A percentile compares a stretch with the other conserved stretches of the same genome.
Evolutionary conservation across 2,113 vertebrate genomes (phyloP).

Genomic region (Sphaerodactylus townsendi): DNA sequence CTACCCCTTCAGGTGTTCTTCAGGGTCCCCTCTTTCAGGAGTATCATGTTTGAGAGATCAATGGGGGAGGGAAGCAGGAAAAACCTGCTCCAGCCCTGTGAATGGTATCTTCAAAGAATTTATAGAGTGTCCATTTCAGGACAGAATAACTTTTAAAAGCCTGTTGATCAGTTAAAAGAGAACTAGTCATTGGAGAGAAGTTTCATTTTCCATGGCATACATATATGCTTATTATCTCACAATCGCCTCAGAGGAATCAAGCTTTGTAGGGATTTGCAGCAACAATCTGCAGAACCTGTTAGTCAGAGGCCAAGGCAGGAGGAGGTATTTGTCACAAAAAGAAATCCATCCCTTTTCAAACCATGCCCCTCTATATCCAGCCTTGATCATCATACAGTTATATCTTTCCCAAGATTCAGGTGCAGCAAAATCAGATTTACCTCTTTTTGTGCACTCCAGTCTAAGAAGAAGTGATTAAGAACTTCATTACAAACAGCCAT

Average conservation of each 20-base stretch:
- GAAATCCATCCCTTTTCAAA: not conserved
- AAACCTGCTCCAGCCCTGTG: too few species aligned
- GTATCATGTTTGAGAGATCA: too few species aligned
- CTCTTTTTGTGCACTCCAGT: not conserved
- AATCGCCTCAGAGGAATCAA: not conserved
- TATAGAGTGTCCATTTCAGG: not conserved
- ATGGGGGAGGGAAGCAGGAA: too few species aligned
- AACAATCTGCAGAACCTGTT: not conserved
- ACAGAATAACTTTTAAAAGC: not conserved
- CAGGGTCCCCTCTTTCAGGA: too few species aligned
- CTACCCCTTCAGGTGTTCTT: too few species aligned
- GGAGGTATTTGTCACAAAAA: not conserved
- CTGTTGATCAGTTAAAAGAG: not conserved
- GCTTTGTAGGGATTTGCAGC: not conserved
- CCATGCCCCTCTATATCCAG: not conserved
- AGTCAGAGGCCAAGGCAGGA: not conserved
- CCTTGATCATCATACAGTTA: not conserved
- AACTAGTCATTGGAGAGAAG: not conserved
- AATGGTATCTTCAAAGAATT: too few species aligned
- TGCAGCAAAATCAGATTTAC: not conserved
- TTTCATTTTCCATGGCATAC: not conserved
- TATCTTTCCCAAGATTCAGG: not conserved
- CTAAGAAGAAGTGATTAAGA: slow-evolving; percentile 18
- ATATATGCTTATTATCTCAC: not conserved
- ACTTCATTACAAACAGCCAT: slow-evolving; percentile 28